Evolutionary conservation across 2,888 invertebrate genomes (phyloP), one percentile per base, ranked within the genome.

Genomic region (Phengaris alcon): DNA sequence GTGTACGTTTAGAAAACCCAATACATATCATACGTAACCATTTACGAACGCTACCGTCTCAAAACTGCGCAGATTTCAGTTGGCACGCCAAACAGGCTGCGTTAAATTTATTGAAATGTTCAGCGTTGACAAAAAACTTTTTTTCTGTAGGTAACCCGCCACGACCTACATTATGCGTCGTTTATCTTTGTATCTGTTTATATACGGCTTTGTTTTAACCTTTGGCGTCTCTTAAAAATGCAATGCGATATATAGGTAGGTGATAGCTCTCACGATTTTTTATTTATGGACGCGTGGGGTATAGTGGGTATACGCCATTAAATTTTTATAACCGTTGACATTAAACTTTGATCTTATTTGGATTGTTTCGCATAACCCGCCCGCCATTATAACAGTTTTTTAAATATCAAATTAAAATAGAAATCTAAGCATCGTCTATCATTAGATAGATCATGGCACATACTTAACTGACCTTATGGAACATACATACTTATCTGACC

Each of bases 251-350:
- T 35, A 72, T 54, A 72, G 72, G 72, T 54, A 72, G 72, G 72
- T 54, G 35, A 72, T 72, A 72, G 72, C 72, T 72, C 52, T 72
- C 70, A 70, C 72, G 52, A 48, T 4, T 46, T 6, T 12, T 35
- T 72, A 72, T 72, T 72, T 54, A 72, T 72, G 52, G 72, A 12
- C 52, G 72, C 72, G 72, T 72, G 72, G 72, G 72, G 54, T 52
- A 72, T 35, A 64, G 12, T 54, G 35, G 35, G 54, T 35, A 54
- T 54, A 72, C 0, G 72, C 72, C 52, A 54, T 72, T 72, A 72
- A 72, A 72, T 22, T 72, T 64, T 72, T 72, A 72, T 51, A 54
- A 72, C 72, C 54, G 72, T 3, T 52, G 72, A 51, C 72, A 72
- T 72, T 72, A 72, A 64, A 70, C 54, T 52, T 35, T 72, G 52